Evolutionary conservation across 1,140 invertebrate genomes (phyloP).

Genomic region (Adelges cooleyi): DNA sequence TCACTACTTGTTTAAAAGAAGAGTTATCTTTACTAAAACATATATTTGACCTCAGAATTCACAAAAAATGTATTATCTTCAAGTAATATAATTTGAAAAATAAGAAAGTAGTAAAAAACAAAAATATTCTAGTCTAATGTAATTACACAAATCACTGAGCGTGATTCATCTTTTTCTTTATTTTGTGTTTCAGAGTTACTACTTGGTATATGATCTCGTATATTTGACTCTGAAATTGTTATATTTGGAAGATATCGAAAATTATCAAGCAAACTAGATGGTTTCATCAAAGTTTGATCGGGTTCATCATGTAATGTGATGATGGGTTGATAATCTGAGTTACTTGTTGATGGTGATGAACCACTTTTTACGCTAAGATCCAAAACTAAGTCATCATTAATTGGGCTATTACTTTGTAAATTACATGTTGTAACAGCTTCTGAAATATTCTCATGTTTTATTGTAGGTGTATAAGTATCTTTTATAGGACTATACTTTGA

Average conservation of each 20-base stretch:
- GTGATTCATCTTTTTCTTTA: background rate
- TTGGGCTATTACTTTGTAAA: background rate
- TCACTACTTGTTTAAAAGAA: too few species aligned
- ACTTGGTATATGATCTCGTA: background rate
- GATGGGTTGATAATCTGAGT: background rate
- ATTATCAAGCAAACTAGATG: background rate
- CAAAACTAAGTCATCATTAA: background rate
- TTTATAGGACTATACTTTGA: background rate
- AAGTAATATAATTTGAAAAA: too few species aligned
- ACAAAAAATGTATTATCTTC: too few species aligned
- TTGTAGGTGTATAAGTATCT: background rate
- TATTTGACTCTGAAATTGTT: background rate
- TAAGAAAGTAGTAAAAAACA: too few species aligned
- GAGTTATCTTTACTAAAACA: too few species aligned
- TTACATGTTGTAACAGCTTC: background rate
- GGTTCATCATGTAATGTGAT: background rate
- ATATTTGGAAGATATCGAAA: background rate
- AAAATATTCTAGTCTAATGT: conserved; percentile 8
- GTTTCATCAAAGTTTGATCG: background rate
- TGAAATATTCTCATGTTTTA: background rate
- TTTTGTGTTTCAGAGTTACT: background rate
- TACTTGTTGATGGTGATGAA: background rate
- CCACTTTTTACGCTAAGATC: conserved; percentile 2
- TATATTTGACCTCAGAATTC: too few species aligned
- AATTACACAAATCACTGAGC: background rate